Evolutionary conservation across 2,888 invertebrate genomes (phyloP), one percentile per base, ranked within the genome.

Genomic region (Stenotaenia linearis): DNA sequence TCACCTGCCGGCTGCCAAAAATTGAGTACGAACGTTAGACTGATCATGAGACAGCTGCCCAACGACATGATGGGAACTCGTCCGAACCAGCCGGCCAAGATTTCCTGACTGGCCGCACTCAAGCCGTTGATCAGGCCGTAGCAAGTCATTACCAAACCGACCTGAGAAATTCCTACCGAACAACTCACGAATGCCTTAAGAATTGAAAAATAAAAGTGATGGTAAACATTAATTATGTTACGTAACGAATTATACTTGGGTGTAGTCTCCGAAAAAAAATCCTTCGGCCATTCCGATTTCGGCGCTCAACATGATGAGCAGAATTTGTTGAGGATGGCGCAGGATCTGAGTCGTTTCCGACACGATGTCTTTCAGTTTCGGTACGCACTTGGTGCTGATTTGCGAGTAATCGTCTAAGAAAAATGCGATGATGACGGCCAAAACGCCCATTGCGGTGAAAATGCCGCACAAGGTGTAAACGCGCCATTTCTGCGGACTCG

Each of bases 91-190:
- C 69, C 30, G 74, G 21, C 25, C 21, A 78, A n/a, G 1, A 32
- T 69, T 7, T 61, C 61, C 30, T 78, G 78, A 23, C 61, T 69
- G 3, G 69, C 21, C 3, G 78, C 61, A 23, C 61, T 69, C n/a
- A 78, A n/a, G 12, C 69, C 78, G 69, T 78, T 61, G 15, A 32
- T 35, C 12, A 78, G 18, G 4, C 78, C 78, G 28, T 69, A 78
- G 61, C 78, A 78, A 15, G 61, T 78, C 78, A 78, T 78, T 15
- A 78, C 78, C 28, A 78, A 32, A 6, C 78, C 78, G 9, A 78
- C 78, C 32, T 74, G 32, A n/a, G 78, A 61, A 7, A 78, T 74
- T 6, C 74, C 78, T 12, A 78, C 30, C 25, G 78, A 69, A 32
- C 78, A 78, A 32, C 78, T 78, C 1, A 78, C 74, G n/a, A 9